Evolutionary conservation across 2,797 vertebrate species (phyloP).

Genomic region (Ataeniobius toweri): DNA sequence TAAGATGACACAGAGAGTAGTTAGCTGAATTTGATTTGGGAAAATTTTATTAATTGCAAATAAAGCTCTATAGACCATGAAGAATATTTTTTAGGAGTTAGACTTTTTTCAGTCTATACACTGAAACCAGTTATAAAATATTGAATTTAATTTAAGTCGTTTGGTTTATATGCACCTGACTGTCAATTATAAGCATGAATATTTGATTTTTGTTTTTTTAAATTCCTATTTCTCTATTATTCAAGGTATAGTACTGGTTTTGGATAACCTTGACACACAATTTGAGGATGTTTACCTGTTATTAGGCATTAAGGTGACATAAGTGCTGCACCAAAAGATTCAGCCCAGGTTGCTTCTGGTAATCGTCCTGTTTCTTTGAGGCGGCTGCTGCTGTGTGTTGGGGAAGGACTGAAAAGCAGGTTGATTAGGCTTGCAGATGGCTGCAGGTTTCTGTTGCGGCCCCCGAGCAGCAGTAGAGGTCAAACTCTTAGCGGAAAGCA

Average conservation of each 20-base stretch:
- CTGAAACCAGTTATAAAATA: background rate
- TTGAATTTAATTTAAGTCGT: too few relatives aligned
- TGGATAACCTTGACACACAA: background rate
- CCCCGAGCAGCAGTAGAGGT: background rate
- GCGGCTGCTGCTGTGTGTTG: background rate
- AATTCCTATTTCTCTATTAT: background rate
- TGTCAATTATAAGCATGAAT: background rate
- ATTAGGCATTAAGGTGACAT: background rate
- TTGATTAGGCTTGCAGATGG: background rate
- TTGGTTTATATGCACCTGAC: background rate
- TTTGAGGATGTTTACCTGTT: background rate
- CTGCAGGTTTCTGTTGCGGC: conserved; percentile 4
- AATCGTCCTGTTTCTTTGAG: background rate
- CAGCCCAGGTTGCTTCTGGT: background rate
- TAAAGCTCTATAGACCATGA: background rate
- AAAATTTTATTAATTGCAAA: background rate
- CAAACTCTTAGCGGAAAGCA: conserved; percentile 54
- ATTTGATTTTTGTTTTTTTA: background rate
- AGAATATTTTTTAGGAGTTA: background rate
- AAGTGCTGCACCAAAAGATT: background rate
- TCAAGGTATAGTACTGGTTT: background rate
- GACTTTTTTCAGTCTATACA: background rate
- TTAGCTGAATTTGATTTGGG: background rate
- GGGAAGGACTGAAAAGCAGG: background rate
- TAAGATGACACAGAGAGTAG: background rate